Evolutionary conservation across 2,113 vertebrate species (phyloP), one percentile per base, ranked within the genome.

Genomic region (Paradisaea rubra): DNA sequence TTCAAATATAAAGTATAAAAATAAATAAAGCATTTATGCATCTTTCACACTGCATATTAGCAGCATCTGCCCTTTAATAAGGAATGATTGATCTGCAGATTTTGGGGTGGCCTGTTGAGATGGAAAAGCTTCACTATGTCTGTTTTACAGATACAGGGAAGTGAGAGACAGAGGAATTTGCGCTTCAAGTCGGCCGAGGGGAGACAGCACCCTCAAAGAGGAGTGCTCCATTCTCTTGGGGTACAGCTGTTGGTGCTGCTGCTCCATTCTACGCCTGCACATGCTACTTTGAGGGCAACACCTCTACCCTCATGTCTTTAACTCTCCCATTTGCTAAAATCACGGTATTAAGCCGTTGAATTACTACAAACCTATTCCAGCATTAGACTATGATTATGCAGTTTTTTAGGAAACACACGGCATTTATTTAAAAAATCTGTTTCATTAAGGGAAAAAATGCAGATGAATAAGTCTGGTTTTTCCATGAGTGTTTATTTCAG

Each of bases 121-220:
- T 27, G 27, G 35, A 50, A 80, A 86, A 73, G 30, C 22, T 50
- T 56, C 14, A 12, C 13, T 44, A 8, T 20, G 16, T 69, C 35
- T 49, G 0, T 30, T 66, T 66, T 64, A 17, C 0, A 7, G 35
- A n/a, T 52, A 19, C 1, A 20, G 33, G 12, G 60, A 59, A n/a
- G 30, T 8, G 41, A 90, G 63, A 44, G 17, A 9, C 1, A 16
- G n/a, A 54, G 35, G 9, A 0, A 1, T 81, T 44, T 66, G 21
- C 11, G 6, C 0, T 0, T n/a, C 9, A 14, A 3, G 15, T 31
- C 0, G 0, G 15, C 30, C 1, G 7, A 81, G 37, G 41, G 6
- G 45, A 33, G 25, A 10, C 5, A 6, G 10, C n/a, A 57, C 21
- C 49, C 63, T 47, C 18, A 18, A 49, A 12, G 53, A 56, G n/a